Percentiles rank a stretch among this genome's conserved stretches.
phyloP scores from a whole-genome alignment of 2,888 invertebrate species.

The Xanthorhoe spadicearia region DNA sequence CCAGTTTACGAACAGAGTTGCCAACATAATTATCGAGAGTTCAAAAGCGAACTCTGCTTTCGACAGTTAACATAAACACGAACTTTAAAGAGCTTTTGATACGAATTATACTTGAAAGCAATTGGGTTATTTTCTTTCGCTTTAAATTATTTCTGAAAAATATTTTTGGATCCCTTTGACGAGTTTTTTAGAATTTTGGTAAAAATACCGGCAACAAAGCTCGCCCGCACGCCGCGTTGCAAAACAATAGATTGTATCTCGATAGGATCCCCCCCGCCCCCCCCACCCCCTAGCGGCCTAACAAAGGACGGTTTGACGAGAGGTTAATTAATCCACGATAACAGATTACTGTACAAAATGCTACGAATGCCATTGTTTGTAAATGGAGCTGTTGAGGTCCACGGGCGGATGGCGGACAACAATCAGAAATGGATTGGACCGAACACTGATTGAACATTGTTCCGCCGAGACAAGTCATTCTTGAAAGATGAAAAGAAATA shows the following conservation, averaged over 20 bases:
- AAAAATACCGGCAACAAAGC: constrained; percentile 22
- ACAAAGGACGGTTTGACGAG: constrained; percentile 27
- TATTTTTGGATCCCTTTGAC: background rate
- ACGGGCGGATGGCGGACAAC: background rate
- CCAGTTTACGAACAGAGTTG: constrained; percentile 21
- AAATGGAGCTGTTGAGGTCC: constrained; percentile 1
- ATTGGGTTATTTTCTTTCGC: background rate
- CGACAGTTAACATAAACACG: constrained; percentile 22
- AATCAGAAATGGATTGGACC: background rate
- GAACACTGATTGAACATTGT: constrained; percentile 1
- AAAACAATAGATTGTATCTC: constrained; percentile 13
- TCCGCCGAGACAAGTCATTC: background rate
- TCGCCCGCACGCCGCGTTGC: constrained; percentile 14
- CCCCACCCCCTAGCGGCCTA: background rate
- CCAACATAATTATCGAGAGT: constrained; percentile 28
- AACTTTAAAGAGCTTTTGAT: background rate
- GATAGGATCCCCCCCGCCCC: constrained; percentile 10
- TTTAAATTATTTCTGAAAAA: background rate
- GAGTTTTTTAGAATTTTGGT: background rate
- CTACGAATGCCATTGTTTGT: constrained; percentile 19
- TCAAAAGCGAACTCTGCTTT: constrained; percentile 19
- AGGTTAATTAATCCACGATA: constrained; percentile 29
- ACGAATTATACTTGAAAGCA: background rate
- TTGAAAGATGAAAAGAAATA: background rate
- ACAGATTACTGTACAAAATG: constrained; percentile 29